Percentiles rank a stretch among this genome's conserved stretches.
Evolutionary conservation across 2,797 vertebrate species (phyloP).

Genomic region (Pseudochromis fuscus): DNA sequence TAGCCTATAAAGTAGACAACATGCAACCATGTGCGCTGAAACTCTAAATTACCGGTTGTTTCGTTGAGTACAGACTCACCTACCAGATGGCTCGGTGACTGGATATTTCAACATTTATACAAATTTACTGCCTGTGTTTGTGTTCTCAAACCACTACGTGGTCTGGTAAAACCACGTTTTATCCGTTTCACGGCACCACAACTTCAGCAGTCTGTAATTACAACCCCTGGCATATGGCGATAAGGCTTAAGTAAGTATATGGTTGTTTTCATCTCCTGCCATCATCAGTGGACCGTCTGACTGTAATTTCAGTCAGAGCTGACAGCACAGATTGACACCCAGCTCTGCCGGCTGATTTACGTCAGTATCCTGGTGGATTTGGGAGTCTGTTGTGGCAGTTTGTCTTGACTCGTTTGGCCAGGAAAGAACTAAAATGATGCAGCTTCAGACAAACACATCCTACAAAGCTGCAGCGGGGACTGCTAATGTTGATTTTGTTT

Average conservation of each 20-base stretch:
- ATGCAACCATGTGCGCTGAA: not conserved
- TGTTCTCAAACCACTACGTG: conserved; percentile 56
- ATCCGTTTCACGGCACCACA: conserved; percentile 49
- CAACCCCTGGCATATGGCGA: conserved; percentile 66
- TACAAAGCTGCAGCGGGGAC: conserved; percentile 21
- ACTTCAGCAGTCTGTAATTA: conserved; percentile 65
- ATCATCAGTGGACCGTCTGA: conserved; percentile 18
- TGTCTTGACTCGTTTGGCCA: conserved; percentile 9
- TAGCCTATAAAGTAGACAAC: not conserved
- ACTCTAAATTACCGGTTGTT: not conserved
- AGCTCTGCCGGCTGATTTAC: conserved; percentile 41
- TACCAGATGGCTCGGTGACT: conserved; percentile 13
- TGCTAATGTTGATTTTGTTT: conserved; percentile 31
- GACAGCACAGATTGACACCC: conserved; percentile 59
- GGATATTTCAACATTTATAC: conserved; percentile 28
- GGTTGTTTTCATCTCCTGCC: conserved; percentile 72
- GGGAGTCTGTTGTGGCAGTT: conserved; percentile 7
- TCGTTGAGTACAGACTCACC: conserved; percentile 3
- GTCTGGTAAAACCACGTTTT: conserved; percentile 58
- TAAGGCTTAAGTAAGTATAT: conserved; percentile 70
- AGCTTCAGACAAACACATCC: conserved; percentile 9
- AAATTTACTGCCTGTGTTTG: conserved; percentile 40
- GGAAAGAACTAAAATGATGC: conserved; percentile 9
- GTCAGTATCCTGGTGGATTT: conserved; percentile 53
- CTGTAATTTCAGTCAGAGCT: conserved; percentile 55